phyloP scores from a whole-genome alignment of 2,113 vertebrate genomes.

The Hystrix cristata region DNA sequence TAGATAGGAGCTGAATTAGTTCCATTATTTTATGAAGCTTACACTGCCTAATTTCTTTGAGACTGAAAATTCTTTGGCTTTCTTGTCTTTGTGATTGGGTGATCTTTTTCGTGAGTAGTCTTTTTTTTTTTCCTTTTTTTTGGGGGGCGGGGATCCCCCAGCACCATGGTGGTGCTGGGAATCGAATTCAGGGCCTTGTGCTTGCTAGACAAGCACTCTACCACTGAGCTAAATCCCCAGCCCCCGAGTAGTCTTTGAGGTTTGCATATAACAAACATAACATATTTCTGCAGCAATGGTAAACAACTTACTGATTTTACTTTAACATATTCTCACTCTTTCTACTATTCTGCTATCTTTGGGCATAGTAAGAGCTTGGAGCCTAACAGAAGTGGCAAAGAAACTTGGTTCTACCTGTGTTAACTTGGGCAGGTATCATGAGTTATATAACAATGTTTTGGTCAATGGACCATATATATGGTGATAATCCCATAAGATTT shows the following conservation, averaged over 20 bases:
- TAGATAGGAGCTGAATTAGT: background rate
- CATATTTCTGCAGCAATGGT: background rate
- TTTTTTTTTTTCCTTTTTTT: no score
- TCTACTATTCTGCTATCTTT: background rate
- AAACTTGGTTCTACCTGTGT: background rate
- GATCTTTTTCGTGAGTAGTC: background rate
- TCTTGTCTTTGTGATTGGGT: constrained; percentile 16
- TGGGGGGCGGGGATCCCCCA: no score
- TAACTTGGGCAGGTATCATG: background rate
- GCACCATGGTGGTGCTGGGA: no score
- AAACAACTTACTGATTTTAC: background rate
- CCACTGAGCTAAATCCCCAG: no score
- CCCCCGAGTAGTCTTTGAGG: background rate
- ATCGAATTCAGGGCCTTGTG: no score
- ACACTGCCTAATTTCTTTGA: background rate
- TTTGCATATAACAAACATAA: background rate
- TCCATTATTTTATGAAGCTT: background rate
- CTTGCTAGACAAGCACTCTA: no score
- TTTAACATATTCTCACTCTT: background rate
- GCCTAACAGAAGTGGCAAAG: background rate
- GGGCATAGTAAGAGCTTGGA: background rate
- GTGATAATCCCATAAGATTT: background rate
- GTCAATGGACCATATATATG: background rate
- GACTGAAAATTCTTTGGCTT: background rate
- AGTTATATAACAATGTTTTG: background rate